Evolutionary conservation across 2,113 vertebrate species (phyloP).

Genomic region (Menura novaehollandiae): DNA sequence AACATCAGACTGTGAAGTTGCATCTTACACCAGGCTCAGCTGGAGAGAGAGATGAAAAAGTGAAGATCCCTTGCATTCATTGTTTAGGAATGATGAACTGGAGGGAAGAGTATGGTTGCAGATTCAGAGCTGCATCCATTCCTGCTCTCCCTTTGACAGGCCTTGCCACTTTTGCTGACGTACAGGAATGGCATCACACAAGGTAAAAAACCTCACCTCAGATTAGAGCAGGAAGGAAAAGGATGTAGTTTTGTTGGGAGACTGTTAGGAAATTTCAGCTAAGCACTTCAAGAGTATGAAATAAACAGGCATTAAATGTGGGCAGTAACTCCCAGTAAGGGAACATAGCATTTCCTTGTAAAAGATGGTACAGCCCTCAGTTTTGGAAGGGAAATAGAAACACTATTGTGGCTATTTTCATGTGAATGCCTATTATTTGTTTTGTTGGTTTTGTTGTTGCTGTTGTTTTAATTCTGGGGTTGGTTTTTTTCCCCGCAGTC

Average conservation of each 20-base stretch:
- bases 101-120: not conserved
- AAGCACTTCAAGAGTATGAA: not conserved
- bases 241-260: not conserved
- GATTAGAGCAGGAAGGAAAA: not conserved
- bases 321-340: not conserved
- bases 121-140: not conserved
- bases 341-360: not conserved
- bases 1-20: not conserved
- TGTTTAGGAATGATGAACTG: not conserved
- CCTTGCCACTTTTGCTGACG: not conserved
- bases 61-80: not conserved
- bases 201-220: not conserved
- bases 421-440: not conserved
- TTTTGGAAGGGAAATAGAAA: not conserved
- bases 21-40: not conserved
- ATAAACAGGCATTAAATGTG: not conserved
- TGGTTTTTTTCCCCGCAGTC: not conserved
- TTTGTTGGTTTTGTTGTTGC: not conserved
- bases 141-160: not conserved
- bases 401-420: not conserved
- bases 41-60: not conserved
- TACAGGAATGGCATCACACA: not conserved
- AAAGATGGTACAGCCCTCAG: not conserved
- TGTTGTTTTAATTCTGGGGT: not conserved
- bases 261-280: not conserved